Percentiles rank a stretch among this genome's conserved stretches.
Conservation (phyloP, 2,888 invertebrate species). For the Drosophila kambysellisi region DNA sequence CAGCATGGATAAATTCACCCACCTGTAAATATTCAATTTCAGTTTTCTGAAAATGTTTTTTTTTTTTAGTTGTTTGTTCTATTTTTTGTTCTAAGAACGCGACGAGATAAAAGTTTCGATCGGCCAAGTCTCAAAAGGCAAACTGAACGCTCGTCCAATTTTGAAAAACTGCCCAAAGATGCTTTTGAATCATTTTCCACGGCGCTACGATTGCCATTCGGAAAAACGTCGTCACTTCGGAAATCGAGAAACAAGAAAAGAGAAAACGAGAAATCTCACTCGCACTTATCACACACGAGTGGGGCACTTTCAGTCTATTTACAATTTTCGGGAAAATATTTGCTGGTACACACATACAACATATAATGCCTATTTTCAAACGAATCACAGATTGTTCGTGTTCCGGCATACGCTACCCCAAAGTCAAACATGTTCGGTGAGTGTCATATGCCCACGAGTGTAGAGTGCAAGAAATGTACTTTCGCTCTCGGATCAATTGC, state of each 20-base stretch:
- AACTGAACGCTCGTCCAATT: constrained; percentile 60
- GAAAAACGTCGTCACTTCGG: constrained; percentile 44
- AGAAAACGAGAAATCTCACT: constrained; percentile 42
- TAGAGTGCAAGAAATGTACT: constrained; percentile 55
- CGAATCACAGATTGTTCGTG: constrained; percentile 38
- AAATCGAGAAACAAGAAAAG: constrained; percentile 31
- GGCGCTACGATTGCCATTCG: constrained; percentile 20
- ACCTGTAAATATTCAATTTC: constrained; percentile 68
- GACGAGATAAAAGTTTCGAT: constrained; percentile 29
- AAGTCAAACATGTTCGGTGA: constrained; percentile 1
- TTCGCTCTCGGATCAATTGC: constrained; percentile 58
- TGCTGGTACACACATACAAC: constrained; percentile 11
- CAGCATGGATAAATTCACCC: constrained; percentile 54
- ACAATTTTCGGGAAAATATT: constrained; percentile 64
- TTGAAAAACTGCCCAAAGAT: constrained; percentile 60
- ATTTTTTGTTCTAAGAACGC: constrained; percentile 16
- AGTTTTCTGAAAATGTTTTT: constrained; percentile 39
- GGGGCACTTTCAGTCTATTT: constrained; percentile 69
- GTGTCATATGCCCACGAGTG: constrained; percentile 32
- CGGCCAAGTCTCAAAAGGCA: constrained; percentile 41
- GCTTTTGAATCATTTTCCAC: constrained; percentile 54
- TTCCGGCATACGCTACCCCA: constrained; percentile 47
- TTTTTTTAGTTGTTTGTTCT: constrained; percentile 23
- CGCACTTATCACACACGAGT: constrained; percentile 66
- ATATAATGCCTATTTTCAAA: constrained; percentile 39